phyloP scores from a whole-genome alignment of 2,113 vertebrate species.

The Zosterops pallidus region DNA sequence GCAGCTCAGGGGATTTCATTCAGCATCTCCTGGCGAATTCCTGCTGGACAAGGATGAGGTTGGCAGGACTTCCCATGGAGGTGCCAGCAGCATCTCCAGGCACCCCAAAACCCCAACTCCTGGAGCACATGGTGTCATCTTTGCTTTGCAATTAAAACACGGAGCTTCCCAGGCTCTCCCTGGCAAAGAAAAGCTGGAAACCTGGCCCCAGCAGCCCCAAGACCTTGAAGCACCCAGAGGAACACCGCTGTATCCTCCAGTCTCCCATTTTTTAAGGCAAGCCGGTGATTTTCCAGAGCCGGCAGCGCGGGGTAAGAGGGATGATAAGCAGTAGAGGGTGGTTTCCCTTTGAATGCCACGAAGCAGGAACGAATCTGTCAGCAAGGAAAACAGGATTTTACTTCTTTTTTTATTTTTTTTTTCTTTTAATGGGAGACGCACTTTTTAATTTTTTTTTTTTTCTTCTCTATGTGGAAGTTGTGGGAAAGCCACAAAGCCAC shows the following conservation, averaged over 20 bases:
- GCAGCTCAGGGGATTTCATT: not conserved
- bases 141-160: not conserved
- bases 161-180: not conserved
- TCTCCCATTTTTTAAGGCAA: not conserved
- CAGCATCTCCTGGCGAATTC: not conserved
- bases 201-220: not conserved
- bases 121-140: accelerated
- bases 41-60: not conserved
- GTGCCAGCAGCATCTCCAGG: accelerated
- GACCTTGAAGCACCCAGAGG: not conserved
- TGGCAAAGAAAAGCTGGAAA: not conserved
- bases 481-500: not conserved
- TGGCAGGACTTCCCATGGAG: accelerated
- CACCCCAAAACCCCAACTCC: not conserved
- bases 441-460: not conserved
- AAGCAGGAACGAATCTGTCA: conserved; percentile 42
- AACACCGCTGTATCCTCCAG: accelerated
- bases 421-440: not conserved
- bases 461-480: not conserved
- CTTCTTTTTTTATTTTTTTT: not conserved
- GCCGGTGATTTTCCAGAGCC: not conserved
- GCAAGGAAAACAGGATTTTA: conserved; percentile 24
- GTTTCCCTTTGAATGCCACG: conserved; percentile 1
- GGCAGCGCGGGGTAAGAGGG: accelerated
- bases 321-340: not conserved